phyloP scores from a whole-genome alignment of 2,888 invertebrate genomes.

The Agonopterix heracliana region DNA sequence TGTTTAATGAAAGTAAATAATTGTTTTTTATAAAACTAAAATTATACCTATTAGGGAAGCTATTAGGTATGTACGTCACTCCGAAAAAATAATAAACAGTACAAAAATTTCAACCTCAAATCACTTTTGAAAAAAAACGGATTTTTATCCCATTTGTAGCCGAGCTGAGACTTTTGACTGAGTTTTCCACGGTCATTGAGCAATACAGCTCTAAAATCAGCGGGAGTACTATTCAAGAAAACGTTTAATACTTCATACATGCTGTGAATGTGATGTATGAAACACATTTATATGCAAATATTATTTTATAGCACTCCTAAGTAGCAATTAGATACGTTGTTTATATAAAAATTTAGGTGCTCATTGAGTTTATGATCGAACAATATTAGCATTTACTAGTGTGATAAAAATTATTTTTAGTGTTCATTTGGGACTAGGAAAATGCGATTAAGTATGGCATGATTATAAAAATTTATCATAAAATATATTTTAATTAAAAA shows the following conservation, averaged over 20 bases:
- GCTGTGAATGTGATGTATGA: conserved; percentile 33
- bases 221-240: neutral
- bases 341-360: conserved; percentile 43
- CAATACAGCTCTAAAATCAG: conserved; percentile 1
- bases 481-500: too few relatives aligned
- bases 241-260: conserved; percentile 18
- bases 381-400: conserved; percentile 39
- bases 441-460: too few relatives aligned
- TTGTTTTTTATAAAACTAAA: too few relatives aligned
- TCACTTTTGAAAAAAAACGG: too few relatives aligned
- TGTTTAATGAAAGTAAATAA: too few relatives aligned
- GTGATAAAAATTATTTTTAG: conserved; percentile 49
- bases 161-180: too few relatives aligned
- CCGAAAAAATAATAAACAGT: too few relatives aligned
- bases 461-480: too few relatives aligned
- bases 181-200: neutral
- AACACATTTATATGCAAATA: conserved; percentile 47
- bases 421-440: conserved; percentile 17
- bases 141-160: too few relatives aligned
- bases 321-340: conserved; percentile 42
- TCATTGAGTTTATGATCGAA: conserved; percentile 40
- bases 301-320: conserved; percentile 37
- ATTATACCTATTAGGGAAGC: too few relatives aligned
- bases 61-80: too few relatives aligned
- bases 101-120: too few relatives aligned